phyloP scores from a whole-genome alignment of 2,797 vertebrate species.

The Falco naumanni region DNA sequence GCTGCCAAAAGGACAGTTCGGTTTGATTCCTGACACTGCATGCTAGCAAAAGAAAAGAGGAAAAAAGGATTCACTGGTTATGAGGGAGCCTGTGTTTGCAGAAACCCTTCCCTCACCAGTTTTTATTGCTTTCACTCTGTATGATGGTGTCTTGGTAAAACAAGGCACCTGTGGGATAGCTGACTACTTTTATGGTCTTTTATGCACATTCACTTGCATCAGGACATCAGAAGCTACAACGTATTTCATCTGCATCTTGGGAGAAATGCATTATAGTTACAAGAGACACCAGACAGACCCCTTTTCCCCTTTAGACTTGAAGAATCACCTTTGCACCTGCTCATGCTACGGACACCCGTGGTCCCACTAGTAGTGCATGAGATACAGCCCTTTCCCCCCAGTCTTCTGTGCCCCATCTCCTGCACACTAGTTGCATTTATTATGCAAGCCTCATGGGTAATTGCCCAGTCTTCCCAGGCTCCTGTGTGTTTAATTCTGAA shows the following conservation, averaged over 20 bases:
- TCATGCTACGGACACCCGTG: neutral
- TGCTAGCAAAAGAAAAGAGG: neutral
- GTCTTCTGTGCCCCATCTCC: neutral
- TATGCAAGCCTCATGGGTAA: neutral
- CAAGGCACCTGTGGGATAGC: neutral
- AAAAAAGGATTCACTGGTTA: neutral
- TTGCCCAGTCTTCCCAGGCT: neutral
- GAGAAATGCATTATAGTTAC: neutral
- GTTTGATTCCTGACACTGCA: conserved; percentile 16
- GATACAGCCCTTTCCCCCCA: neutral
- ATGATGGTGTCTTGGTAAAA: neutral
- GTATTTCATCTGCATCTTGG: neutral
- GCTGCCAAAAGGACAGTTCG: neutral
- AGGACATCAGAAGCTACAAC: neutral
- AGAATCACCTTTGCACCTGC: neutral
- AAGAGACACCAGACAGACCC: neutral
- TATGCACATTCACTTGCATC: neutral
- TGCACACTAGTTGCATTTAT: neutral
- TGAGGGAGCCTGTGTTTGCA: neutral
- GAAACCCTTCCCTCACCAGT: neutral
- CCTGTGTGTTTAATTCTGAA: neutral
- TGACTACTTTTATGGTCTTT: neutral
- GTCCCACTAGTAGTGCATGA: neutral
- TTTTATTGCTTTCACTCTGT: neutral
- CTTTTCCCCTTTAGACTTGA: neutral